Conservation (phyloP, 2,113 vertebrate species). For the Myotis brandtii region DNA sequence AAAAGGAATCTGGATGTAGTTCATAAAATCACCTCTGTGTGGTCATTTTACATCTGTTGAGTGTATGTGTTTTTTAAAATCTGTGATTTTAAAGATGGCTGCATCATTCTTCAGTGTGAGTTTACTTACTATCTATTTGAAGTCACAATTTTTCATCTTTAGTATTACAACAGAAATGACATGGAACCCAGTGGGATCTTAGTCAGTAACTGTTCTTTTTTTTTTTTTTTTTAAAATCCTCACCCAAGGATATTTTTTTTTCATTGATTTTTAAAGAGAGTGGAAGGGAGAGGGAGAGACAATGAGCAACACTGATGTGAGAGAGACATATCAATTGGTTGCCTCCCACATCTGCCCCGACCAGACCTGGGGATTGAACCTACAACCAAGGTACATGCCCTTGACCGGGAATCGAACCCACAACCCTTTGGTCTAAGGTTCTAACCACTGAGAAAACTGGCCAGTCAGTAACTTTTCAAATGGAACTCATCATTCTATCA, state of each 20-base stretch:
- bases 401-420: too few species aligned
- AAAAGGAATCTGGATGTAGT: background rate
- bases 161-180: background rate
- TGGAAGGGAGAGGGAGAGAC: too few species aligned
- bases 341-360: too few species aligned
- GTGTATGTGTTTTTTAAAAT: background rate
- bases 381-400: too few species aligned
- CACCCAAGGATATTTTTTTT: too few species aligned
- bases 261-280: too few species aligned
- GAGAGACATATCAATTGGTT: too few species aligned
- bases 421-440: too few species aligned
- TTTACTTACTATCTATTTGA: background rate
- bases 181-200: background rate
- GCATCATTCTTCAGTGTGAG: background rate
- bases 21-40: background rate
- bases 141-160: background rate
- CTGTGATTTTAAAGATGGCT: conserved; percentile 12
- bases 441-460: too few species aligned
- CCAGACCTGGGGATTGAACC: too few species aligned
- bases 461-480: background rate
- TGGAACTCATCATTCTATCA: background rate
- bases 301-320: too few species aligned
- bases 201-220: background rate
- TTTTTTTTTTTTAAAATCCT: too few species aligned
- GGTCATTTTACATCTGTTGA: background rate